Percentiles rank a stretch among this genome's conserved stretches.
Conservation (phyloP, 1,140 invertebrate genomes). For the Papilio aristodemus region DNA sequence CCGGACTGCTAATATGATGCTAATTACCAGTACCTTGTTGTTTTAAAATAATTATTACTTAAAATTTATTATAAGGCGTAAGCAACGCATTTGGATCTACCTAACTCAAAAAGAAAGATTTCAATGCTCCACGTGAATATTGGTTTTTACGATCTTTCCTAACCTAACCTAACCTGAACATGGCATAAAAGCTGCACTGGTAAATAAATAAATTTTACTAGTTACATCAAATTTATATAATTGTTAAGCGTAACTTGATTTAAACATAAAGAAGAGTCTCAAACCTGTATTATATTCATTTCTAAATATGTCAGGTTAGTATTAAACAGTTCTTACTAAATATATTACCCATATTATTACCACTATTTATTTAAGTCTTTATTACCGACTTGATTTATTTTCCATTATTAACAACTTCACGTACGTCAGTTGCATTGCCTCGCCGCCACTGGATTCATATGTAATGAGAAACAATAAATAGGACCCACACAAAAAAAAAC, state of each 20-base stretch:
- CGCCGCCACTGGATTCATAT: not conserved
- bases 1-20: too few species aligned
- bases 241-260: not conserved
- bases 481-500: not conserved
- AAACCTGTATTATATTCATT: not conserved
- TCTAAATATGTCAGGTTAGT: not conserved
- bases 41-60: too few species aligned
- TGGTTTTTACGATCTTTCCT: too few species aligned
- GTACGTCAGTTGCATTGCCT: not conserved
- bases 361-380: constrained; percentile 6
- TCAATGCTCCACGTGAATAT: too few species aligned
- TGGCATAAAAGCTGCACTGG: too few species aligned
- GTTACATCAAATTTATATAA: not conserved
- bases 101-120: too few species aligned
- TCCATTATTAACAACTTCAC: not conserved
- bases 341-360: constrained; percentile 4
- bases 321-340: too few species aligned
- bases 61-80: too few species aligned
- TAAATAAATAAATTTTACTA: too few species aligned
- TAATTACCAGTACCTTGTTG: too few species aligned
- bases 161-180: too few species aligned
- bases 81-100: too few species aligned
- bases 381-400: not conserved
- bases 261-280: not conserved
- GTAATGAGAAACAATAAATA: not conserved